Conservation (phyloP, 2,888 invertebrate species). For the Cataglyphis cursor region DNA sequence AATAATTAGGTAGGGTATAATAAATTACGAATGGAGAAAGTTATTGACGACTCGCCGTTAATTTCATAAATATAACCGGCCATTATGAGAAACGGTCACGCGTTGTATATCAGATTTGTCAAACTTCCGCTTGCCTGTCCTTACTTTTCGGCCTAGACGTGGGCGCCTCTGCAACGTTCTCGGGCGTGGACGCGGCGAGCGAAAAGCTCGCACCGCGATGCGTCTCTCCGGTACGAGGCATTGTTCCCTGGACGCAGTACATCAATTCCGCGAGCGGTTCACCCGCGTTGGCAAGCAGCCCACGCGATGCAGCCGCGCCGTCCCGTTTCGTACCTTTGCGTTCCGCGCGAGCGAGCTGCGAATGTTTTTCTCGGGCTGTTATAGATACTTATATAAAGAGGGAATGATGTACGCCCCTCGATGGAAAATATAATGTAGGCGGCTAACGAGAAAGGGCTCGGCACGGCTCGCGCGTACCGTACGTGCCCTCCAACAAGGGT, state of each 20-base stretch:
- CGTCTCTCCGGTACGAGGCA: constrained; percentile 70
- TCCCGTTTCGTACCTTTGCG: constrained; percentile 53
- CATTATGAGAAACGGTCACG: neutral
- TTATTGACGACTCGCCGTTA: neutral
- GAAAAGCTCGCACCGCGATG: constrained; percentile 58
- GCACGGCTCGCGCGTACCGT: constrained; percentile 61
- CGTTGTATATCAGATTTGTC: neutral
- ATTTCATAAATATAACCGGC: neutral
- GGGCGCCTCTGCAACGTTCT: constrained; percentile 14
- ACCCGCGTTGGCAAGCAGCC: constrained; percentile 72
- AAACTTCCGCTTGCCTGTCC: neutral
- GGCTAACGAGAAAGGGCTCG: constrained; percentile 85
- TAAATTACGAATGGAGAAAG: neutral
- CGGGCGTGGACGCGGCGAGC: constrained; percentile 3
- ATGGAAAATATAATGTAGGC: constrained; percentile 86
- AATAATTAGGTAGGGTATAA: neutral
- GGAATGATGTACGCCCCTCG: constrained; percentile 85
- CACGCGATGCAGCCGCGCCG: constrained; percentile 77
- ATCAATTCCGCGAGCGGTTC: constrained; percentile 80
- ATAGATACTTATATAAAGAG: constrained; percentile 85
- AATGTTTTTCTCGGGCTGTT: constrained; percentile 85
- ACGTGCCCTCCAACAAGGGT: constrained; percentile 73
- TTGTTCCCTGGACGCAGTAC: constrained; percentile 82
- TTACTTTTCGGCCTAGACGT: constrained; percentile 45
- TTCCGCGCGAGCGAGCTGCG: constrained; percentile 77